phyloP scores from a whole-genome alignment of 1,140 invertebrate species.

The Kradibia gibbosae region DNA sequence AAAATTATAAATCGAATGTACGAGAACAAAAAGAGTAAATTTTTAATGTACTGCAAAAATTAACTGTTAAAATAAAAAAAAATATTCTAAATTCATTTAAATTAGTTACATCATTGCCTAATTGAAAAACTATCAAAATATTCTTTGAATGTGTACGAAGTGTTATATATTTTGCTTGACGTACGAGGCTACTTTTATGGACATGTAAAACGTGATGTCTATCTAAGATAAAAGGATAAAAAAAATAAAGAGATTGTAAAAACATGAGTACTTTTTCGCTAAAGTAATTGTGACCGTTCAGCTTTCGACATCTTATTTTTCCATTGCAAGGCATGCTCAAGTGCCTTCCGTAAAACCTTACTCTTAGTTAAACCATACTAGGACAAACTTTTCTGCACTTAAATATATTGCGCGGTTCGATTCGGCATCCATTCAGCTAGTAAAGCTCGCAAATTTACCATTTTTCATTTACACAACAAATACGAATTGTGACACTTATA shows the following conservation, averaged over 20 bases:
- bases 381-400: slow-evolving; percentile 42
- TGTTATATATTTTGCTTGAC: no score
- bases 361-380: slow-evolving; percentile 28
- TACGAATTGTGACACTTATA: no score
- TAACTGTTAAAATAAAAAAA: no score
- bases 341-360: slow-evolving; percentile 50
- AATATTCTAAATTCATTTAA: no score
- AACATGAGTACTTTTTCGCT: slow-evolving; percentile 63
- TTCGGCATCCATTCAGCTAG: slow-evolving; percentile 19
- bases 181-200: no score
- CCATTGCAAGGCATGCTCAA: slow-evolving; percentile 62
- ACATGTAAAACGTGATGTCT: slow-evolving; percentile 51
- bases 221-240: background rate
- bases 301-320: slow-evolving; percentile 67
- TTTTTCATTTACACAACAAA: background rate
- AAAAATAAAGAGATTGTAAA: background rate
- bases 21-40: no score
- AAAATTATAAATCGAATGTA: no score
- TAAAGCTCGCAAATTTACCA: slow-evolving; percentile 30
- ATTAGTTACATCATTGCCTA: no score
- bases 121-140: no score
- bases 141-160: no score
- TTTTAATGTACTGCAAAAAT: no score
- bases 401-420: background rate
- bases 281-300: slow-evolving; percentile 67